Base-by-base conservation (phyloP, 1,140 invertebrate genomes). In the Lepidostoma basale region DNA sequence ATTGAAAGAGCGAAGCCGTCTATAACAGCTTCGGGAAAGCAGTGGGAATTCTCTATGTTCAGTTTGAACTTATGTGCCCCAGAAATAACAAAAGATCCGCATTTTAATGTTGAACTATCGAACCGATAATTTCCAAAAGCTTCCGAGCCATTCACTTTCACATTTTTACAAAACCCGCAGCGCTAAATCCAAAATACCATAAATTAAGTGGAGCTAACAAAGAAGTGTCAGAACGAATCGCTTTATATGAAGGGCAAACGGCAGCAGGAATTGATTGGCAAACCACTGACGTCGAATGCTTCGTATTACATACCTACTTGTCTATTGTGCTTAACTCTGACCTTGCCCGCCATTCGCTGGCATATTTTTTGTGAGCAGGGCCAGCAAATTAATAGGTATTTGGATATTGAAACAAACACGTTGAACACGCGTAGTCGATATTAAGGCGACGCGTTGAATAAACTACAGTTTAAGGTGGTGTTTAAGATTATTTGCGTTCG, bases 351-450 rank as follows among this genome's bases (percentile, higher is more conserved):
- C 25, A 52, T 52, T 52, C 23, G 12, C 18, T 14, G n/a, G 25
- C 2, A 20, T 28, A 33, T 36, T 36, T 36, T 56, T 56, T 8
- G 49, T 36, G n/a, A 16, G 14, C 28, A 9, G 1, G 20, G 52
- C 52, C 52, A 56, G 20, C 16, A 49, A 49, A 23, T 12, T 36
- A 28, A 56, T 16, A 56, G 30, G 30, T 56, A 56, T 56, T 56
- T 33, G 28, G 14, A 22, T 36, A 30, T 56, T 56, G 52, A 56
- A 56, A 39, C 30, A 56, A 56, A 10, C 28, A 33, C 9, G 3
- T 1, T 25, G 1, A 28, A 18, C n/a, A 33, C 28, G 9, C 14
- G 52, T 14, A 47, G 44, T 26, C 25, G 23, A 25, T 49, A 49
- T 25, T 49, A n/a, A 25, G 12, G 45, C n/a, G 14, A 12, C 9